Conservation (phyloP, 2,113 vertebrate species). For the Charina bottae region DNA sequence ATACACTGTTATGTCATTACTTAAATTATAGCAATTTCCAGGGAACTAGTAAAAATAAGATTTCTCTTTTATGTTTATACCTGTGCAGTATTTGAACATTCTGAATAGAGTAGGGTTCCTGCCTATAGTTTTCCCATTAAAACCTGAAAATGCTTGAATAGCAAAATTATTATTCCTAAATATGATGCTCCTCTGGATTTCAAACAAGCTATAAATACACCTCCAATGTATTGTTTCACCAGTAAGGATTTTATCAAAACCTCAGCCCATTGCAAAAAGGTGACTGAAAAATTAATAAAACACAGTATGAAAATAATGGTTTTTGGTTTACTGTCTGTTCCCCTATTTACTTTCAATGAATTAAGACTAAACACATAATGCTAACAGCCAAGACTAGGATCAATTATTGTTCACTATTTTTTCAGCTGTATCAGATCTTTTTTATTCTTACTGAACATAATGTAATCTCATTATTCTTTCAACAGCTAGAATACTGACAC, state of each 20-base stretch:
- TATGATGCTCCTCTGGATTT: neutral
- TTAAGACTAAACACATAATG: conserved; percentile 47
- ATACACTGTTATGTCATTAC: conserved; percentile 17
- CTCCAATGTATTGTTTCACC: conserved; percentile 35
- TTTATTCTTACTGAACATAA: conserved; percentile 24
- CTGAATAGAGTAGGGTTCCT: conserved; percentile 22
- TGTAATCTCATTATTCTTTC: conserved; percentile 53
- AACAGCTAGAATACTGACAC: conserved; percentile 71
- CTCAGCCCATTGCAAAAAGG: conserved; percentile 45
- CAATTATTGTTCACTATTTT: neutral
- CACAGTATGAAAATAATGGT: conserved; percentile 26
- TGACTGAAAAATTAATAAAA: conserved; percentile 36
- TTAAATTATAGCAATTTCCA: conserved; percentile 36
- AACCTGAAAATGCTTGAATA: conserved; percentile 40
- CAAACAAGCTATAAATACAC: neutral
- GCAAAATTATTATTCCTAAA: conserved; percentile 34
- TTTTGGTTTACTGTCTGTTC: conserved; percentile 38
- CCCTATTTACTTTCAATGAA: conserved; percentile 29
- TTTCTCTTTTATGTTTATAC: conserved; percentile 45
- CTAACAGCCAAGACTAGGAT: conserved; percentile 23
- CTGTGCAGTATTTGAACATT: conserved; percentile 53
- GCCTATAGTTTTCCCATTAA: conserved; percentile 23
- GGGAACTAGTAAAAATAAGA: conserved; percentile 38
- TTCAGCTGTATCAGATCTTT: conserved; percentile 46
- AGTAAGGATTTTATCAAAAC: conserved; percentile 46